Evolutionary conservation across 2,797 vertebrate species (phyloP).

Genomic region (Sebastes itinus): DNA sequence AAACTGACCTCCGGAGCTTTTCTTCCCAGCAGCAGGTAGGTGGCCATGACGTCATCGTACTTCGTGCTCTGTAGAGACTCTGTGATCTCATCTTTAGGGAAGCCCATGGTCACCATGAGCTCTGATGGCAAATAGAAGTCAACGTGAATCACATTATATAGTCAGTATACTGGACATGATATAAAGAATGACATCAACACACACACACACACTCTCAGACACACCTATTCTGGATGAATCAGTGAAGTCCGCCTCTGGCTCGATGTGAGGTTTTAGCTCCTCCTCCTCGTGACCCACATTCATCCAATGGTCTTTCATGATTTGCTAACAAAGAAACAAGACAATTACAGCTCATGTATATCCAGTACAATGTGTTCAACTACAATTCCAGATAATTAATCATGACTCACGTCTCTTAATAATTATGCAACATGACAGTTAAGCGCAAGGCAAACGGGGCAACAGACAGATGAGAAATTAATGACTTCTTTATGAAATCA

Average conservation of each 20-base stretch:
- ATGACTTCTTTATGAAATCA: conserved; percentile 6
- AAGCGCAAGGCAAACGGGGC: neutral
- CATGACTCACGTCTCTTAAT: neutral
- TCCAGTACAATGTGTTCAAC: neutral
- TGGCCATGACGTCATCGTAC: conserved; percentile 98
- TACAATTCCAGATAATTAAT: neutral
- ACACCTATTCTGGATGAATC: conserved; percentile 94
- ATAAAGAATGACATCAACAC: neutral
- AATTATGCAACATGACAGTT: neutral
- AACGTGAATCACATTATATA: neutral
- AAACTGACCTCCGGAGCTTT: conserved; percentile 91
- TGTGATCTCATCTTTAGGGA: conserved; percentile 95
- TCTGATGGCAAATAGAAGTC: conserved; percentile 76
- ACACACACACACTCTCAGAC: conserved; percentile 3
- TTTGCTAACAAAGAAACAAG: conserved; percentile 87
- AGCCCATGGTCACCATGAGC: conserved; percentile 98
- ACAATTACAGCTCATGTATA: neutral
- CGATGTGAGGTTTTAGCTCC: conserved; percentile 93
- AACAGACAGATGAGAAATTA: neutral
- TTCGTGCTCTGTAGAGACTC: conserved; percentile 93
- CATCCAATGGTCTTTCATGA: conserved; percentile 99
- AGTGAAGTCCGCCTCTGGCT: conserved; percentile 93
- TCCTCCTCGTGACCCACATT: conserved; percentile 97
- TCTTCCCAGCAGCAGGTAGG: conserved; percentile 95
- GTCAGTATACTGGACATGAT: neutral